These are phyloP conservation scores for Drosophila navojoa DNA, from an alignment of 1,140 invertebrate genomes.

Conservation along the genomic window DNA sequence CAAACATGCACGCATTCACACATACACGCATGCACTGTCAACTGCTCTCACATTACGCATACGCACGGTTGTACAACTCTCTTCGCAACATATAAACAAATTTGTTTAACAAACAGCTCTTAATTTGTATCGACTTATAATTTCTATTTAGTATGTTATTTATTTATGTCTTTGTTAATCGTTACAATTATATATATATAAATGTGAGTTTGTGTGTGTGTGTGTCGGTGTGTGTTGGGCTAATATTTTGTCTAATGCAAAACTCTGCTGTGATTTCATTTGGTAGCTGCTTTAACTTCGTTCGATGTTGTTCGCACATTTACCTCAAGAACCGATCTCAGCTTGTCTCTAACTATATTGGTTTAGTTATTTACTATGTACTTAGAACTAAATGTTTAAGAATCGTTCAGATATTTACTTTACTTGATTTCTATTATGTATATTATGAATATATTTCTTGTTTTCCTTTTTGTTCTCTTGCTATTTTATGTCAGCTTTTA, in stretches of 20 bases:
- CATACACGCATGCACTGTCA: conserved; percentile 1
- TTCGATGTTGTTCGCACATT: conserved; percentile 26
- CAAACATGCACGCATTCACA: neutral
- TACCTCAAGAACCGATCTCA: conserved; percentile 20
- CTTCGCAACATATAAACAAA: conserved; percentile 38
- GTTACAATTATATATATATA: conserved; percentile 41
- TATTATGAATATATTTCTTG: conserved; percentile 5
- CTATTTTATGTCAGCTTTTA: conserved; percentile 48
- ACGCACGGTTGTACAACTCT: conserved; percentile 44
- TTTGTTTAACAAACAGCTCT: conserved; percentile 69
- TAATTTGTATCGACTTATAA: conserved; percentile 55
- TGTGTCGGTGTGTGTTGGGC: conserved; percentile 17
- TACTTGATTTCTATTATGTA: neutral
- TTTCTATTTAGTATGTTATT: conserved; percentile 43
- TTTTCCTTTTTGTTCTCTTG: conserved; percentile 13
- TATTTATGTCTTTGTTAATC: conserved; percentile 32
- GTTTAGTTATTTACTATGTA: conserved; percentile 43
- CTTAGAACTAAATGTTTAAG: conserved; percentile 50
- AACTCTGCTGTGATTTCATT: conserved; percentile 28
- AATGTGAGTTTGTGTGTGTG: conserved; percentile 36
- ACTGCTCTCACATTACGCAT: conserved; percentile 40
- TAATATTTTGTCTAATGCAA: conserved; percentile 70
- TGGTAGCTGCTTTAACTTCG: conserved; percentile 33
- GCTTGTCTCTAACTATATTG: conserved; percentile 49
- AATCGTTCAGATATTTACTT: conserved; percentile 33